These are phyloP conservation scores for Halictus quadricinctus DNA, from an alignment of 2,888 invertebrate genomes.

Conservation along the genomic window DNA sequence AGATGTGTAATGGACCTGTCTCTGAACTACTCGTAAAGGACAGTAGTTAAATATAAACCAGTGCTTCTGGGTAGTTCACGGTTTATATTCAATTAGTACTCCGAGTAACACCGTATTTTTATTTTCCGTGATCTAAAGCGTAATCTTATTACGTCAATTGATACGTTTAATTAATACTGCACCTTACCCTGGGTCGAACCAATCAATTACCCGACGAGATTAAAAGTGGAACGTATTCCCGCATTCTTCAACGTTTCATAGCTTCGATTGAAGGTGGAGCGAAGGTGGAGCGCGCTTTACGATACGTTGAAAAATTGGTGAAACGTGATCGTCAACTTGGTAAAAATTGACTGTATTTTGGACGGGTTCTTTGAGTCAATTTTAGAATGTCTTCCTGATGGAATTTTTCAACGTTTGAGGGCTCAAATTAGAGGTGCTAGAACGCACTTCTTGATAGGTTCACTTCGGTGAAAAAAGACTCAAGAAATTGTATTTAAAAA, in stretches of 20 bases:
- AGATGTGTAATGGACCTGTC: neutral
- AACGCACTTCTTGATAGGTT: no score
- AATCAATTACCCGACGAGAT: neutral
- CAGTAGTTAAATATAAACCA: neutral
- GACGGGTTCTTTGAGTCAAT: no score
- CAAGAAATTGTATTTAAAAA: no score
- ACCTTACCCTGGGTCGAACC: neutral
- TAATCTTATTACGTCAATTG: neutral
- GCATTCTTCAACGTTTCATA: neutral
- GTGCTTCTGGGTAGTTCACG: neutral
- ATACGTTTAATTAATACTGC: neutral
- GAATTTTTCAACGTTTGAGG: no score
- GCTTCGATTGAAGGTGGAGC: neutral
- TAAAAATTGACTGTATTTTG: no score
- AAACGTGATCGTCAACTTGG: no score
- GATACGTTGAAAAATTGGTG: no score
- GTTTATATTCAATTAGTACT: neutral
- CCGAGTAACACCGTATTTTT: neutral
- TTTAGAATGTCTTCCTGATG: no score
- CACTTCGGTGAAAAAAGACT: no score
- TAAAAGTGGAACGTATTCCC: neutral
- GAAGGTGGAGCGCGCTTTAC: neutral
- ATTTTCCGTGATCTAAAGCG: neutral
- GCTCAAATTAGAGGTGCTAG: no score
- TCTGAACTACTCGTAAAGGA: neutral